A percentile compares a stretch with the other conserved stretches of the same genome.
Conservation (phyloP, 2,797 vertebrate species). For the Anniella stebbinsi region DNA sequence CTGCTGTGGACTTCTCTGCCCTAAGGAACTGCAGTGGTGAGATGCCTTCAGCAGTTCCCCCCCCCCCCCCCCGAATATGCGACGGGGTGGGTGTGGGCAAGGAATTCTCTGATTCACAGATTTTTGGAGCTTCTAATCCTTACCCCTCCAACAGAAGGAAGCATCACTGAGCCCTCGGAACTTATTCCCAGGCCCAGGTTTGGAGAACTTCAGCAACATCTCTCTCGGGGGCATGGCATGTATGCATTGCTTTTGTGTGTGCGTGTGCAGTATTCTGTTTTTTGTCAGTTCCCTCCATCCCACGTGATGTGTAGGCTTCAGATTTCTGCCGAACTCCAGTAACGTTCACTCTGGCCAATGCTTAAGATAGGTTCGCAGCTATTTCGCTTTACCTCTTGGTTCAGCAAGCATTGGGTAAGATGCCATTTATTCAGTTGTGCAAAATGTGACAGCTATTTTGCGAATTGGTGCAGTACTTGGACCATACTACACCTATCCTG, state of each 20-base stretch:
- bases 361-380: background rate
- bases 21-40: background rate
- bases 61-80: too few relatives aligned
- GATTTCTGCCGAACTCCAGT: background rate
- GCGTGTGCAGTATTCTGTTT: background rate
- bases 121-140: background rate
- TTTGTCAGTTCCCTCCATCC: background rate
- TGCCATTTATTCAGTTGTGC: too few relatives aligned
- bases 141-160: background rate
- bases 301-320: background rate
- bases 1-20: background rate
- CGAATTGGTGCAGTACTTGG: too few relatives aligned
- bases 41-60: background rate
- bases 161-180: too few relatives aligned
- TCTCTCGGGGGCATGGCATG: background rate
- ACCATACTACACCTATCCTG: too few relatives aligned
- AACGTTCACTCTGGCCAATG: background rate
- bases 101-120: background rate
- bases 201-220: too few relatives aligned
- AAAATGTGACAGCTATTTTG: too few relatives aligned
- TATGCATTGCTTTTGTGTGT: background rate
- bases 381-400: background rate
- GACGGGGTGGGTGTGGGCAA: background rate
- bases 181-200: background rate
- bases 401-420: background rate